A percentile compares a stretch with the other conserved stretches of the same genome.
Evolutionary conservation across 2,797 vertebrate genomes (phyloP).

Genomic region (Brachymystax lenok): DNA sequence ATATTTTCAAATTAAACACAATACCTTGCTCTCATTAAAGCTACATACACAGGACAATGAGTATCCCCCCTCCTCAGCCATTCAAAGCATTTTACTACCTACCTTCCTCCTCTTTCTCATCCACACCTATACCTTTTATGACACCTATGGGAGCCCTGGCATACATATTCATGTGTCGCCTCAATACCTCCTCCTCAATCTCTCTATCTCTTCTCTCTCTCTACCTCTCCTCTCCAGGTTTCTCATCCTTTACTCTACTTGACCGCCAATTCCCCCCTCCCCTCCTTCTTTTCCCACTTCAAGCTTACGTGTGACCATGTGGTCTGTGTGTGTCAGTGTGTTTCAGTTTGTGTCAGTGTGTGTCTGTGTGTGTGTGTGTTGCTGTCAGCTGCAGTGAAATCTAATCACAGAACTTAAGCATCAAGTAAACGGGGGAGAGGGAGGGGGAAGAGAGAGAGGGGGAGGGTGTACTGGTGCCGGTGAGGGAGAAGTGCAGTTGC

Average conservation of each 20-base stretch:
- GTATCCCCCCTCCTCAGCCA: slow-evolving; percentile 18
- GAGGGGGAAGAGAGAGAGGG: slow-evolving; percentile 3
- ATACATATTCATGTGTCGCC: slow-evolving; percentile 13
- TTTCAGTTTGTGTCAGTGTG: slow-evolving; percentile 9
- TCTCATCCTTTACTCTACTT: slow-evolving; percentile 53
- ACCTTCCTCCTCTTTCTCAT: slow-evolving; percentile 28
- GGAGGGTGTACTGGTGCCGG: slow-evolving; percentile 43
- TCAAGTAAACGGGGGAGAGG: slow-evolving; percentile 60
- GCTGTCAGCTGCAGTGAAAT: slow-evolving; percentile 71
- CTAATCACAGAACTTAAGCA: slow-evolving; percentile 74
- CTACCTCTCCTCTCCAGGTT: slow-evolving; percentile 54
- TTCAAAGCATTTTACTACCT: slow-evolving; percentile 23
- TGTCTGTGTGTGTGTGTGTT: slow-evolving; percentile 23
- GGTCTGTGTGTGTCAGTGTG: slow-evolving; percentile 32
- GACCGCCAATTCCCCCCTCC: slow-evolving; percentile 54
- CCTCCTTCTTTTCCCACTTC: slow-evolving; percentile 55
- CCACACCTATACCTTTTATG: slow-evolving; percentile 45
- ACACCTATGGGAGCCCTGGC: slow-evolving; percentile 28
- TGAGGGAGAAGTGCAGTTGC: slow-evolving; percentile 72
- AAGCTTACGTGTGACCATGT: slow-evolving; percentile 21
- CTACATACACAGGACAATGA: background rate
- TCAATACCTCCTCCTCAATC: slow-evolving; percentile 12
- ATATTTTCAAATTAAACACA: too few relatives aligned
- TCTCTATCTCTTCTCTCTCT: slow-evolving; percentile 52
- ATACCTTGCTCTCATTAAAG: too few relatives aligned